Percentiles rank a stretch among this genome's conserved stretches.
phyloP scores from a whole-genome alignment of 1,140 invertebrate genomes.

The Oryctes rhinoceros region DNA sequence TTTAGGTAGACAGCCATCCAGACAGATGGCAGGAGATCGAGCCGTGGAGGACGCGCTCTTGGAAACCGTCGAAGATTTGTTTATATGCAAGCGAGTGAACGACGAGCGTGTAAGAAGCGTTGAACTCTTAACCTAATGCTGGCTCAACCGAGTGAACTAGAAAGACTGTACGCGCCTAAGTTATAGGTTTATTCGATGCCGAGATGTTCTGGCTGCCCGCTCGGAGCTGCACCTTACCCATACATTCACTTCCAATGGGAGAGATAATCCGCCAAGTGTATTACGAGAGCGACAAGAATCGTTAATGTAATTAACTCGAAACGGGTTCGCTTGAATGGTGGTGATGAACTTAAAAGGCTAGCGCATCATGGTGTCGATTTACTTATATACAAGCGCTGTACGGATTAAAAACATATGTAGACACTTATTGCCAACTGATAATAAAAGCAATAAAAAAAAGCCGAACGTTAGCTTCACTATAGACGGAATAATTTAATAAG shows the following conservation, averaged over 20 bases:
- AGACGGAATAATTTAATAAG: no score
- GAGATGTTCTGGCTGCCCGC: constrained; percentile 1
- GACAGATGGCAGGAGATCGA: not conserved
- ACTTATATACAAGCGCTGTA: not conserved
- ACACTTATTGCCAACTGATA: not conserved
- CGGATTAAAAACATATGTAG: not conserved
- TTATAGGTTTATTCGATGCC: not conserved
- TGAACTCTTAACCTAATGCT: constrained; percentile 36
- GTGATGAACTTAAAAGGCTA: not conserved
- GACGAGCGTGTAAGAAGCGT: constrained; percentile 21
- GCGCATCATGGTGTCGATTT: not conserved
- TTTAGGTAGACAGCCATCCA: constrained; percentile 22
- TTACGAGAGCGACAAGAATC: constrained; percentile 15
- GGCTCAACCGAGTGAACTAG: constrained; percentile 32
- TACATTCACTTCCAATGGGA: constrained; percentile 10
- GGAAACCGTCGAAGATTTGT: not conserved
- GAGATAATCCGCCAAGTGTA: not conserved
- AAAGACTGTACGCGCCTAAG: constrained; percentile 22
- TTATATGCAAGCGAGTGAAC: constrained; percentile 5
- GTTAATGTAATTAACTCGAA: constrained; percentile 3
- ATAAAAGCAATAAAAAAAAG: no score
- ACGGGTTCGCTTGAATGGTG: constrained; percentile 10
- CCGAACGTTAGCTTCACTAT: no score
- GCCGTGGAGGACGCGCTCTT: not conserved
- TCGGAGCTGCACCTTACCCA: not conserved